Evolutionary conservation across 2,888 invertebrate genomes (phyloP).

Genomic region (Acanthococcus lagerstroemiae): DNA sequence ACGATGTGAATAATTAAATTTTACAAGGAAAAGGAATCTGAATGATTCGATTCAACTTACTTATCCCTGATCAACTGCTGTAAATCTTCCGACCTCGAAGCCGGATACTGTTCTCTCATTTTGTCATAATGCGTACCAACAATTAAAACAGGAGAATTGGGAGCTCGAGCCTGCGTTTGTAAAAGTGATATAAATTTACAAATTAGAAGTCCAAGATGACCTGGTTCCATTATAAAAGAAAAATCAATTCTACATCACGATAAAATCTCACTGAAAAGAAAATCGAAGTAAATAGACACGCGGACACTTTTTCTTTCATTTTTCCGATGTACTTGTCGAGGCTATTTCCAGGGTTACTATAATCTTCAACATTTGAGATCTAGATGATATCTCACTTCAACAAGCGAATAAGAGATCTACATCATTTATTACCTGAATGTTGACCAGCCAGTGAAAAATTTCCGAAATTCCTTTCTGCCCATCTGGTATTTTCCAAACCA

Average conservation of each 20-base stretch:
- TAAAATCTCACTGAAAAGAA: too few relatives aligned
- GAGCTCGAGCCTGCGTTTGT: conserved; percentile 84
- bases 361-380: too few relatives aligned
- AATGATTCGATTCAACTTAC: conserved; percentile 40
- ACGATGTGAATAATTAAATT: too few relatives aligned
- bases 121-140: conserved; percentile 94
- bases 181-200: too few relatives aligned
- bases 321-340: too few relatives aligned
- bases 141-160: conserved; percentile 91
- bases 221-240: too few relatives aligned
- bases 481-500: conserved; percentile 88
- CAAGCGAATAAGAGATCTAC: neutral
- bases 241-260: too few relatives aligned
- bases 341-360: too few relatives aligned
- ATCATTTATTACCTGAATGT: conserved; percentile 56
- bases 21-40: neutral
- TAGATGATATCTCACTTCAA: too few relatives aligned
- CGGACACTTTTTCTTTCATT: too few relatives aligned
- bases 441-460: conserved; percentile 91
- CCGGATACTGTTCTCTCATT: conserved; percentile 53
- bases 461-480: conserved; percentile 82
- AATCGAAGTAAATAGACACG: too few relatives aligned
- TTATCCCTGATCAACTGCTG: conserved; percentile 73
- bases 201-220: too few relatives aligned
- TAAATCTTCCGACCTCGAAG: conserved; percentile 60